Evolutionary conservation across 2,888 invertebrate species (phyloP).

Genomic region (Napeogenes inachia): DNA sequence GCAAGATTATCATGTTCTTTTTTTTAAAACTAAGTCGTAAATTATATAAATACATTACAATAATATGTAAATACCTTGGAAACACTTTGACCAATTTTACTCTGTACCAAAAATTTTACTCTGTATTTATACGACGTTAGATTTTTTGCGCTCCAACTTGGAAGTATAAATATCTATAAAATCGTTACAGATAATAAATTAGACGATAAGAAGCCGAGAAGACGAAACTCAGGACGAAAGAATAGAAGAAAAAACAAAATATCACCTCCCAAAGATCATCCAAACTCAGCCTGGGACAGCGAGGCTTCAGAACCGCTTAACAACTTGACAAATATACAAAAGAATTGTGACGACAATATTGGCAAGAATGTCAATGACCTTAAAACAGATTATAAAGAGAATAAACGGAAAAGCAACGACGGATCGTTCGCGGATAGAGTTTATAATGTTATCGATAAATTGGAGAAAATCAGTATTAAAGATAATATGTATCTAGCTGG

Average conservation of each 20-base stretch:
- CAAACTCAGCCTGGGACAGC: constrained; percentile 21
- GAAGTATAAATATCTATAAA: neutral
- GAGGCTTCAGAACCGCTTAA: constrained; percentile 32
- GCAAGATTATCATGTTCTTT: too few relatives aligned
- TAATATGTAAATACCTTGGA: too few relatives aligned
- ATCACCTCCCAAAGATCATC: constrained; percentile 52
- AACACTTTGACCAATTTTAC: too few relatives aligned
- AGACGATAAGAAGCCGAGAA: constrained; percentile 54
- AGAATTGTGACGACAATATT: constrained; percentile 45
- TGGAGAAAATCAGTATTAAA: constrained; percentile 62
- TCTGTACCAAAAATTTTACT: too few relatives aligned
- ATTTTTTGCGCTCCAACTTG: too few relatives aligned
- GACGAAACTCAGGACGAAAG: constrained; percentile 59
- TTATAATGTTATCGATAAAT: constrained; percentile 60
- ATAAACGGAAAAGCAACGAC: constrained; percentile 35
- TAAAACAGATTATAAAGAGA: constrained; percentile 34
- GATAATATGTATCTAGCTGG: constrained; percentile 62
- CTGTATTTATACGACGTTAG: too few relatives aligned
- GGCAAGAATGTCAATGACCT: constrained; percentile 66
- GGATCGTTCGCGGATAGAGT: constrained; percentile 40
- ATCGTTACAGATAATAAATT: constrained; percentile 38
- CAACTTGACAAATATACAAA: constrained; percentile 42
- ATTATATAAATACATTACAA: too few relatives aligned
- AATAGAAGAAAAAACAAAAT: constrained; percentile 58
- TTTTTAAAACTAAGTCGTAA: too few relatives aligned